Conservation (phyloP, 2,888 invertebrate genomes). For the Rutpela maculata region DNA sequence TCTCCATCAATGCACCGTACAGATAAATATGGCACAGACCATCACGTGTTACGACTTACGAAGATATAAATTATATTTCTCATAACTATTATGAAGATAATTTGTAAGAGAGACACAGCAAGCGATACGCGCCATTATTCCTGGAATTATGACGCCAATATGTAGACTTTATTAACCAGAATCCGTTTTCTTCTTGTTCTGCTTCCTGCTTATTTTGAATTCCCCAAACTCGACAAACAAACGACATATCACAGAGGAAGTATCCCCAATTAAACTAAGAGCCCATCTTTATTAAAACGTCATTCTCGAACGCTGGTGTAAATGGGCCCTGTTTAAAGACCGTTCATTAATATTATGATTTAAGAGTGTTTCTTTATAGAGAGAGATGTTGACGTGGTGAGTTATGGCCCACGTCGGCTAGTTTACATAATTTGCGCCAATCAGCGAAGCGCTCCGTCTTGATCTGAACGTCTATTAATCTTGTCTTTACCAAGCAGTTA, state of each 20-base stretch:
- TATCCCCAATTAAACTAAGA: conserved; percentile 55
- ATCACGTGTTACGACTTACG: neutral
- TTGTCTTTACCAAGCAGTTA: conserved; percentile 70
- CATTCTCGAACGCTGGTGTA: conserved; percentile 67
- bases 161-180: conserved; percentile 14
- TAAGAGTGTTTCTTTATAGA: conserved; percentile 56
- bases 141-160: conserved; percentile 23
- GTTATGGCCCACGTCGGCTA: conserved; percentile 61
- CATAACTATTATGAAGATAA: neutral
- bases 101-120: neutral
- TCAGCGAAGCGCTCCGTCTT: conserved; percentile 71
- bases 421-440: conserved; percentile 73
- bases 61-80: conserved; percentile 3
- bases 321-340: conserved; percentile 65
- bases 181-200: conserved; percentile 28
- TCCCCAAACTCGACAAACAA: conserved; percentile 39
- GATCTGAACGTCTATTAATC: conserved; percentile 67
- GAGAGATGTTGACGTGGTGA: conserved; percentile 63
- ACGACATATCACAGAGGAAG: conserved; percentile 53
- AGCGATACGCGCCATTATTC: conserved; percentile 1
- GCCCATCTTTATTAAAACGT: conserved; percentile 66
- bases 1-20: too few species aligned
- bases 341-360: conserved; percentile 69
- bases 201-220: conserved; percentile 34
- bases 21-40: too few species aligned